phyloP scores from a whole-genome alignment of 1,140 invertebrate genomes.

The Scaptomyza graminum region DNA sequence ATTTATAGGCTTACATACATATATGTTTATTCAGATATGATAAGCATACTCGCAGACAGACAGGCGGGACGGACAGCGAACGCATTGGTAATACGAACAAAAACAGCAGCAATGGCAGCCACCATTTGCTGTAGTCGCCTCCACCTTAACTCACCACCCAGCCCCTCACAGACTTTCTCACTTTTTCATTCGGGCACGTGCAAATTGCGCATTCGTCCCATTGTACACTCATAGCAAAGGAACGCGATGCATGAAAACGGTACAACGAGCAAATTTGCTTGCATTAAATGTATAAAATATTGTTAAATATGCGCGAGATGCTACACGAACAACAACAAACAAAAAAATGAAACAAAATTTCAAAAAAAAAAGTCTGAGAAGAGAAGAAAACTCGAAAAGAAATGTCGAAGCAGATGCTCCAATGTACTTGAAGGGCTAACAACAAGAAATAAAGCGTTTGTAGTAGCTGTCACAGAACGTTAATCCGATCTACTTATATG shows the following conservation, averaged over 20 bases:
- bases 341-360: conserved; percentile 8
- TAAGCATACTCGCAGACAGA: not conserved
- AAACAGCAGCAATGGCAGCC: conserved; percentile 20
- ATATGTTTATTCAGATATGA: not conserved
- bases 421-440: not conserved
- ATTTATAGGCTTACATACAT: not conserved
- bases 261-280: conserved; percentile 14
- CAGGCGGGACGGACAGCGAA: too few relatives aligned
- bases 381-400: not conserved
- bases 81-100: conserved; percentile 3
- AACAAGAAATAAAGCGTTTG: not conserved
- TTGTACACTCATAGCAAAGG: conserved; percentile 29
- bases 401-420: not conserved
- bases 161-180: not conserved
- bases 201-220: conserved; percentile 60
- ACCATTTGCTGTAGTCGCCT: conserved; percentile 1
- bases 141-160: not conserved
- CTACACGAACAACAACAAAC: not conserved
- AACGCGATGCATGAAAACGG: conserved; percentile 1
- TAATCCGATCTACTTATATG: not conserved
- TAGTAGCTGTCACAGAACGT: not conserved
- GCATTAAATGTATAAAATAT: conserved; percentile 58
- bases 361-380: not conserved
- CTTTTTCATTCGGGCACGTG: conserved; percentile 41
- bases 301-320: conserved; percentile 48